Percentiles rank a stretch among this genome's conserved stretches.
Evolutionary conservation across 2,797 vertebrate species (phyloP).

Genomic region (Sciurus vulgaris): DNA sequence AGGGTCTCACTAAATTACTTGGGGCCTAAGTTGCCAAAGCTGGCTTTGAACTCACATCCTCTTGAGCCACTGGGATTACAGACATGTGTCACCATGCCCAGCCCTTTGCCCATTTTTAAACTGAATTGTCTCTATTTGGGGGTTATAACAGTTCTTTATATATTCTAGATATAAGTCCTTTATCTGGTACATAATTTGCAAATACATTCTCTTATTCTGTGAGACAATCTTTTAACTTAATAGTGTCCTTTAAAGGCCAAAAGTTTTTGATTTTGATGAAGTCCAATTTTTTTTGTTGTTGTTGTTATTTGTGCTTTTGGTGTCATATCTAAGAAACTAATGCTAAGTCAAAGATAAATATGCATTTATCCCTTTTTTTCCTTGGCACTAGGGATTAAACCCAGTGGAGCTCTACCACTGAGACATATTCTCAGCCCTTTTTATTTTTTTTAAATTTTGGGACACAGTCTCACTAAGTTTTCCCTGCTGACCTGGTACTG

Average conservation of each 20-base stretch:
- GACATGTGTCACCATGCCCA: too few species aligned
- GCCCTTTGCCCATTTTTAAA: slow-evolving; percentile 26
- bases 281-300: neutral
- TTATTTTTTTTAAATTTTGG: too few species aligned
- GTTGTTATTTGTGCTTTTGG: neutral
- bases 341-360: neutral
- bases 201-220: neutral
- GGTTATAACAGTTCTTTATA: neutral
- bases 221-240: neutral
- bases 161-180: neutral
- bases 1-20: too few species aligned
- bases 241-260: neutral
- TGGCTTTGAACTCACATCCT: too few species aligned
- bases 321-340: neutral
- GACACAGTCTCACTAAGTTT: too few species aligned
- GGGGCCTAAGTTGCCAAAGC: too few species aligned
- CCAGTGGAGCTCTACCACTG: too few species aligned
- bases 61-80: too few species aligned
- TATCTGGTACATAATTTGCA: neutral
- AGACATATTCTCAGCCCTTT: too few species aligned
- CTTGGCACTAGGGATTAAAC: too few species aligned
- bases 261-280: slow-evolving; percentile 9
- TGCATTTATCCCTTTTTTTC: too few species aligned
- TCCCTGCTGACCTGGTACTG: too few species aligned
- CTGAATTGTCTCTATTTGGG: neutral